Percentiles rank a stretch among this genome's conserved stretches.
phyloP scores from a whole-genome alignment of 2,797 vertebrate species.

The Neoniphon sammara region DNA sequence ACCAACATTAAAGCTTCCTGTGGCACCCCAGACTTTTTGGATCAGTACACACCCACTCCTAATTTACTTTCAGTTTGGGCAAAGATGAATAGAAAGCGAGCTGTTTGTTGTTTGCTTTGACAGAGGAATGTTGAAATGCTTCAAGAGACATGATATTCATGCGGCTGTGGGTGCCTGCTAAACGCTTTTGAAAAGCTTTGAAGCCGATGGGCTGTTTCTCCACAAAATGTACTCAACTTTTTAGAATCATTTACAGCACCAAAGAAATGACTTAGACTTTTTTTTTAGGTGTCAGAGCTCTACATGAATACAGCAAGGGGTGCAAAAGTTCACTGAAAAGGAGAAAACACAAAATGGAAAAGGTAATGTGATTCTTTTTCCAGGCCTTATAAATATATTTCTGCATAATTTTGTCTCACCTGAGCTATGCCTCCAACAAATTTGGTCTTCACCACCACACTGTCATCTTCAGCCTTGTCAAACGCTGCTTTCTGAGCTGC shows the following conservation, averaged over 20 bases:
- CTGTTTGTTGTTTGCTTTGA: constrained; percentile 35
- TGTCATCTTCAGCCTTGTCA: constrained; percentile 94
- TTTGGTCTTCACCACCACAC: constrained; percentile 96
- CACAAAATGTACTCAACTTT: constrained; percentile 42
- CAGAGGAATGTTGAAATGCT: constrained; percentile 38
- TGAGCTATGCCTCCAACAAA: constrained; percentile 99
- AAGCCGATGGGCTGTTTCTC: constrained; percentile 55
- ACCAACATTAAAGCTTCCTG: constrained; percentile 48
- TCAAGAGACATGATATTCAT: constrained; percentile 41
- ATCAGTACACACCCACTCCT: constrained; percentile 42
- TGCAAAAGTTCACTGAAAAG: constrained; percentile 48
- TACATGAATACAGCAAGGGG: constrained; percentile 12
- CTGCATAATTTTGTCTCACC: constrained; percentile 80
- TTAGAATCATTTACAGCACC: constrained; percentile 28
- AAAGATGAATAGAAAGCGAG: constrained; percentile 49
- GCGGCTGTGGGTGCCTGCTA: constrained; percentile 54
- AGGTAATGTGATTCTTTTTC: constrained; percentile 14
- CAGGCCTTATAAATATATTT: constrained; percentile 11
- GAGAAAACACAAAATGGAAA: constrained; percentile 35
- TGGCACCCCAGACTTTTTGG: constrained; percentile 24
- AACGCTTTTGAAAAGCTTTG: constrained; percentile 59
- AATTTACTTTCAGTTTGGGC: constrained; percentile 53
- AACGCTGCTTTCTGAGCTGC: constrained; percentile 97
- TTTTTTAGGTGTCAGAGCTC: not conserved
- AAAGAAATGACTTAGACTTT: constrained; percentile 53